Evolutionary conservation across 53 echinoderm and acorn worm species (phyloP).

Genomic region (Zoroaster sp.): DNA sequence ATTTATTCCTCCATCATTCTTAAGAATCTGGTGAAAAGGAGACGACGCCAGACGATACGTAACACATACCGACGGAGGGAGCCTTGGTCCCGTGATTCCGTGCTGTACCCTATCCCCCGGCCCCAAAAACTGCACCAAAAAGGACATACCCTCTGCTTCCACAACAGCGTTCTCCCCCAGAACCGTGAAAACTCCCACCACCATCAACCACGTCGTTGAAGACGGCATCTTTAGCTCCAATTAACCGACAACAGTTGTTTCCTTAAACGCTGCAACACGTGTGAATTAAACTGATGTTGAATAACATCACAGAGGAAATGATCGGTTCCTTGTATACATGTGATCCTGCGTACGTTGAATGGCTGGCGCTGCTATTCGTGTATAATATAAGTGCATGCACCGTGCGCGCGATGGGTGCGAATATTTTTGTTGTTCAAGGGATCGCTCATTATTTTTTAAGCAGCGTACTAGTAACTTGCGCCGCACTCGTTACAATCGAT

Average conservation of each 20-base stretch:
- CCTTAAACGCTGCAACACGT: slow-evolving; percentile 7
- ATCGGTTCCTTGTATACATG: background rate
- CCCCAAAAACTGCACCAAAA: background rate
- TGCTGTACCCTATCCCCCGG: background rate
- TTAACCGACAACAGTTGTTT: background rate
- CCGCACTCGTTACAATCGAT: no score
- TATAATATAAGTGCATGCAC: no score
- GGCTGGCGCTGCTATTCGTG: no score
- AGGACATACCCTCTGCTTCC: slow-evolving; percentile 13
- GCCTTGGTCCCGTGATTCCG: background rate
- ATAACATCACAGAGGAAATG: background rate
- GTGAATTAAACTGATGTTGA: background rate
- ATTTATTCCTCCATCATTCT: no score
- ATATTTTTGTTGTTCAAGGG: no score
- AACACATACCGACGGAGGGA: background rate
- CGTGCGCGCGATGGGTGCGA: no score
- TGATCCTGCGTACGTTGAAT: no score
- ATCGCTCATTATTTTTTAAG: no score
- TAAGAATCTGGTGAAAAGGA: background rate
- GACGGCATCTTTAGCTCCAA: background rate
- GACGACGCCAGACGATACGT: background rate
- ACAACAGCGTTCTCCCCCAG: background rate
- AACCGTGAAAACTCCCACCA: background rate
- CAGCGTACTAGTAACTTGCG: no score
- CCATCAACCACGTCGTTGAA: background rate